phyloP scores from a whole-genome alignment of 2,113 vertebrate species.

The Dipodomys ordii region DNA sequence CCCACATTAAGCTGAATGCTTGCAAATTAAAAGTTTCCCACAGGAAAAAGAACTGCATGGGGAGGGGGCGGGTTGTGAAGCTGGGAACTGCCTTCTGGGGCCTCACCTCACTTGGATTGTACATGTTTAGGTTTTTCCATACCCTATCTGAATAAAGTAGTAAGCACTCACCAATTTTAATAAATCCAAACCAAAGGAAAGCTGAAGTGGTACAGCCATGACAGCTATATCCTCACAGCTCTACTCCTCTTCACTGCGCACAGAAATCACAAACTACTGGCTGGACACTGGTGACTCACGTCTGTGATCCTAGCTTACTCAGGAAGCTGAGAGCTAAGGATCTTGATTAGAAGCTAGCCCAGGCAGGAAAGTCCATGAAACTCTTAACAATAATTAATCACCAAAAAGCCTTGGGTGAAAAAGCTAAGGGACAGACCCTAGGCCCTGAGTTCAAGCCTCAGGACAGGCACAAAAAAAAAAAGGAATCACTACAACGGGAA shows the following conservation, averaged over 20 bases:
- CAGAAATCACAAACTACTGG: background rate
- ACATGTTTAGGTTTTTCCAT: conserved; percentile 49
- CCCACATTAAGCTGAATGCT: conserved; percentile 80
- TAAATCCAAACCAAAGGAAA: conserved; percentile 40
- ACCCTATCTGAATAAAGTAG: conserved; percentile 48
- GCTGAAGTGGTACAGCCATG: background rate
- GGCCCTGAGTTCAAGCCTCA: too few species aligned
- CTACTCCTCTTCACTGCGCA: background rate
- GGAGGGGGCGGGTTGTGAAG: conserved; percentile 48
- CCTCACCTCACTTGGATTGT: conserved; percentile 52
- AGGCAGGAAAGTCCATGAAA: too few species aligned
- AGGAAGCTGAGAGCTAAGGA: too few species aligned
- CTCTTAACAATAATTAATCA: too few species aligned
- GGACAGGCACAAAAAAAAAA: too few species aligned
- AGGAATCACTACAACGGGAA: conserved; percentile 15
- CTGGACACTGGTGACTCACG: too few species aligned
- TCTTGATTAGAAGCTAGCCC: too few species aligned
- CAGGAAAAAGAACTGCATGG: conserved; percentile 76
- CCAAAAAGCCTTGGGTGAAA: too few species aligned
- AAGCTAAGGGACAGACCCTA: too few species aligned
- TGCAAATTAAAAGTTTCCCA: conserved; percentile 84
- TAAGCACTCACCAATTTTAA: conserved; percentile 33
- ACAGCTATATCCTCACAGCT: conserved; percentile 26
- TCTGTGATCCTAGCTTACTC: too few species aligned
- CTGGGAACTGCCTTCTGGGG: conserved; percentile 63